phyloP scores from a whole-genome alignment of 2,888 invertebrate species.

The Drosophila borealis region DNA sequence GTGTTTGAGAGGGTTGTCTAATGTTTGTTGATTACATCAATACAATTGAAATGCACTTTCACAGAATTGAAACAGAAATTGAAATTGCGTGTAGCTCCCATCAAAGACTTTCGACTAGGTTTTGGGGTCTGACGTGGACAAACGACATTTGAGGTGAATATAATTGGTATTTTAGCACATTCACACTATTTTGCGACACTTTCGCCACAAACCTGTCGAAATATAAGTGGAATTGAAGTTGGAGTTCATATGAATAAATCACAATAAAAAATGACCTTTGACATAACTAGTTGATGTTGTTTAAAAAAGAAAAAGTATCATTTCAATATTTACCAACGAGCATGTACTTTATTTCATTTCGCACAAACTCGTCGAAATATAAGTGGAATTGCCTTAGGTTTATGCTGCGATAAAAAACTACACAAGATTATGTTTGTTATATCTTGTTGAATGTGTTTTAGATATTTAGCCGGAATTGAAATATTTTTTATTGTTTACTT shows the following conservation, averaged over 20 bases:
- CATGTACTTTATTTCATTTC: neutral
- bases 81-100: slow-evolving; percentile 39
- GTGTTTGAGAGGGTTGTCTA: slow-evolving; percentile 14
- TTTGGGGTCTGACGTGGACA: neutral
- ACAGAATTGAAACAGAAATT: slow-evolving; percentile 61
- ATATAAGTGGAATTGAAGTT: neutral
- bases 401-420: no score
- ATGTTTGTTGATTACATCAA: slow-evolving; percentile 74
- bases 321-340: no score
- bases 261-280: no score
- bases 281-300: no score
- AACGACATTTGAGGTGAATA: neutral
- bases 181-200: neutral
- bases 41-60: slow-evolving; percentile 66
- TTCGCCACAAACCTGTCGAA: no score
- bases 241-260: neutral
- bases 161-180: neutral
- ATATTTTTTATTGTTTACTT: no score
- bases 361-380: neutral
- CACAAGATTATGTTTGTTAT: no score
- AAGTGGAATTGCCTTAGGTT: neutral
- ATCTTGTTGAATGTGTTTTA: no score
- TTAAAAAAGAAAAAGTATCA: no score
- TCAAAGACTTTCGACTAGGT: slow-evolving; percentile 17
- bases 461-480: no score